These are phyloP conservation scores for Cyanoramphus novaezelandiae DNA, from an alignment of 2,113 vertebrate genomes.

Conservation along the genomic window DNA sequence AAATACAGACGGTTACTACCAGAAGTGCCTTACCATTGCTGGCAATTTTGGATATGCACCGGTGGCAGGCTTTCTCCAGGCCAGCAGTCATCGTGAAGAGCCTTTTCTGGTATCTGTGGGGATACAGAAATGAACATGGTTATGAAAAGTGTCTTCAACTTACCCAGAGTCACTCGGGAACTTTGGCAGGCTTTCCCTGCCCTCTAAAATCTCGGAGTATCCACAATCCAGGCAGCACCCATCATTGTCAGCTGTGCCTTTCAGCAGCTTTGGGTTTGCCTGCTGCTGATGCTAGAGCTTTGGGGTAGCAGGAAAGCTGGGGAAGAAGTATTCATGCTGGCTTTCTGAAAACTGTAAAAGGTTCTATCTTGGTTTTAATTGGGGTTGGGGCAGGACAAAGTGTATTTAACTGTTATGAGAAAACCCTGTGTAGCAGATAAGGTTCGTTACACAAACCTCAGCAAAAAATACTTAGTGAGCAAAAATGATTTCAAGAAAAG, in stretches of 20 bases:
- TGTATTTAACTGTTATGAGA: not conserved
- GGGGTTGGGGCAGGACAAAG: not conserved
- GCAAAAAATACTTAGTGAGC: not conserved
- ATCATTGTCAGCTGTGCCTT: not conserved
- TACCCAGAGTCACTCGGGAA: not conserved
- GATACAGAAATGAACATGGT: not conserved
- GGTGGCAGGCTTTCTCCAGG: slow-evolving; percentile 74
- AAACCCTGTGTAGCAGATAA: not conserved
- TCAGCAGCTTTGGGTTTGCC: not conserved
- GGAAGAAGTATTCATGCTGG: not conserved
- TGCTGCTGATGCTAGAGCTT: not conserved
- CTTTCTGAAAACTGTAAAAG: not conserved
- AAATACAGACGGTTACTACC: not conserved
- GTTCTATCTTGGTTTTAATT: not conserved
- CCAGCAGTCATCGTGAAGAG: slow-evolving; percentile 53
- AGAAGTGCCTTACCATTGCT: slow-evolving; percentile 70
- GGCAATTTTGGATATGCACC: slow-evolving; percentile 72
- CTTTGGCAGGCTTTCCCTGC: not conserved
- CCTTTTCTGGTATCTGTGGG: not conserved
- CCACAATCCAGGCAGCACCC: not conserved
- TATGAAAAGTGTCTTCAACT: not conserved
- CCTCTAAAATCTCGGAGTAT: not conserved
- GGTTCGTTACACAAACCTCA: not conserved
- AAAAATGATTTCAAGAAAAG: not conserved
- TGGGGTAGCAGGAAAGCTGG: not conserved